Conservation (phyloP, 2,888 invertebrate species). For the Barypeithes pellucidus region DNA sequence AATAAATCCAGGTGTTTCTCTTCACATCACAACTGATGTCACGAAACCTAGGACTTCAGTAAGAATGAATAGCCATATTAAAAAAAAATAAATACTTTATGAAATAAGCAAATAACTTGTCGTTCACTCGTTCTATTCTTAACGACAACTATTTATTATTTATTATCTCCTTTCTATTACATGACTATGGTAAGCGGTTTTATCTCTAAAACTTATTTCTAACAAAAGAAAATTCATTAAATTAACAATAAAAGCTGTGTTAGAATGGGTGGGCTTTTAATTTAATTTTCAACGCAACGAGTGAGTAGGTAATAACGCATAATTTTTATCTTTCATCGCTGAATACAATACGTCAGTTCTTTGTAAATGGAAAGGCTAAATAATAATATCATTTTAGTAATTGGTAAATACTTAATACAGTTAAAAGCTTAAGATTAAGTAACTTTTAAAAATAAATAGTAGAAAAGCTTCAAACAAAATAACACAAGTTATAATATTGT, state of each 20-base stretch:
- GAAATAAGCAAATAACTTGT: conserved; percentile 2
- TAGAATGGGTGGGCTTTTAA: conserved; percentile 9
- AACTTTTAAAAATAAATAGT: no score
- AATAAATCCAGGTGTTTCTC: no score
- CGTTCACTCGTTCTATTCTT: background rate
- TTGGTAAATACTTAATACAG: no score
- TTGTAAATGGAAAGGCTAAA: background rate
- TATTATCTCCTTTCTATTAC: conserved; percentile 8
- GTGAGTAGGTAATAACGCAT: background rate
- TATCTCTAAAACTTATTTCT: background rate
- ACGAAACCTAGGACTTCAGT: no score
- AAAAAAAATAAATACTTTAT: background rate
- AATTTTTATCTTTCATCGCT: background rate
- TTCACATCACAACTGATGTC: no score
- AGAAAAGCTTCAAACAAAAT: no score
- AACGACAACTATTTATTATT: background rate
- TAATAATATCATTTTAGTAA: background rate
- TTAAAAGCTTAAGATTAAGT: no score
- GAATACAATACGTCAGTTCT: background rate
- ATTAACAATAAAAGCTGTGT: conserved; percentile 2
- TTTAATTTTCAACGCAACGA: background rate
- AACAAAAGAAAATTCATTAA: conserved; percentile 14
- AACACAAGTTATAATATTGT: no score
- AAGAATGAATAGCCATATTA: background rate
- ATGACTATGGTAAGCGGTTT: conserved; percentile 1